These are phyloP conservation scores for Eledona agricola DNA, from an alignment of 2,888 invertebrate species.

Conservation along the genomic window DNA sequence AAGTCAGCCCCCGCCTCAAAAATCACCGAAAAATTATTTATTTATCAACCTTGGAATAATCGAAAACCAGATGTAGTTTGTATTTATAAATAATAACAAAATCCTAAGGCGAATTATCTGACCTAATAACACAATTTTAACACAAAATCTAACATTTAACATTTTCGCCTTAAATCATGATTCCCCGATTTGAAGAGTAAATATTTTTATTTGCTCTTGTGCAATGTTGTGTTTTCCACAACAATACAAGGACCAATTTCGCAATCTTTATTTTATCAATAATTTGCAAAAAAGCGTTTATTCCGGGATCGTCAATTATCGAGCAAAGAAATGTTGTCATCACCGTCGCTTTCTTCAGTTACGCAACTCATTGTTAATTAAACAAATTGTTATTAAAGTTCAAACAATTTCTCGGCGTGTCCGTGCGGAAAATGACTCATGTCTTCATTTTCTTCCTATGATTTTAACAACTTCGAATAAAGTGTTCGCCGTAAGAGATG, in stretches of 20 bases:
- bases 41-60: conserved; percentile 26
- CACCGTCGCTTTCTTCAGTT: conserved; percentile 18
- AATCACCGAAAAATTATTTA: conserved; percentile 23
- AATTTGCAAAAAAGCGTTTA: no score
- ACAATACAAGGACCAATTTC: no score
- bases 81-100: conserved; percentile 32
- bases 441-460: no score
- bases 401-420: conserved; percentile 16
- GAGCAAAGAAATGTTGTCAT: conserved; percentile 1
- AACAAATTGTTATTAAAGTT: conserved; percentile 21
- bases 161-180: not conserved
- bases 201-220: no score
- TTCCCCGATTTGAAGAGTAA: no score
- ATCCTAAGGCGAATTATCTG: conserved; percentile 31
- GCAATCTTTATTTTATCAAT: conserved; percentile 1
- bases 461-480: no score
- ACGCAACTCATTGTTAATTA: conserved; percentile 20
- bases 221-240: no score
- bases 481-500: no score
- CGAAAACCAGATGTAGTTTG: conserved; percentile 28
- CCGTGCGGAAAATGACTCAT: no score
- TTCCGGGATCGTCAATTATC: conserved; percentile 9
- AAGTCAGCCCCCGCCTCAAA: conserved; percentile 1
- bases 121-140: conserved; percentile 32
- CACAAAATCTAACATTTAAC: conserved; percentile 13